phyloP scores from a whole-genome alignment of 2,113 vertebrate species.

The Sakesphorus luctuosus region DNA sequence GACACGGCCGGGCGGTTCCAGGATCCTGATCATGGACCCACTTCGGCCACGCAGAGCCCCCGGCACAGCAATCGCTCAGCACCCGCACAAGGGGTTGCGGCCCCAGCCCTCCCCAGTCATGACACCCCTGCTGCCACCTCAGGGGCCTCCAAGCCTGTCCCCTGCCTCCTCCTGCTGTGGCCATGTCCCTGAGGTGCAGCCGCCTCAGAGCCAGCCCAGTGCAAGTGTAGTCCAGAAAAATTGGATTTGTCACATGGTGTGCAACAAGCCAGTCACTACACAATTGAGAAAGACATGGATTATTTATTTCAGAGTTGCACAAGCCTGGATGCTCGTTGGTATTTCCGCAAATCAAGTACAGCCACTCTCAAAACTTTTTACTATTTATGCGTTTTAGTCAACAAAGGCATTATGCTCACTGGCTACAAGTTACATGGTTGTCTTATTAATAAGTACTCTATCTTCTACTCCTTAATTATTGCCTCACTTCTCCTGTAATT shows the following conservation, averaged over 20 bases:
- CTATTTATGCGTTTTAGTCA: background rate
- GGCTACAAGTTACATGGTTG: background rate
- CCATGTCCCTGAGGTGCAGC: background rate
- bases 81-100: background rate
- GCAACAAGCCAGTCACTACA: background rate
- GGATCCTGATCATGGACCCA: accelerated
- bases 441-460: background rate
- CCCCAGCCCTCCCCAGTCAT: accelerated
- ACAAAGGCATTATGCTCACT: background rate
- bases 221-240: background rate
- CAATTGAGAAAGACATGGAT: background rate
- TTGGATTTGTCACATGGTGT: background rate
- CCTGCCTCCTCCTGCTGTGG: background rate
- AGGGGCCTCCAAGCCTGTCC: background rate
- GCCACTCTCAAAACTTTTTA: background rate
- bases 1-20: accelerated
- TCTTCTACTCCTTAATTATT: background rate
- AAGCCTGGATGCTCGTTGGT: background rate
- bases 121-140: accelerated
- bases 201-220: accelerated
- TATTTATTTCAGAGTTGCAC: background rate
- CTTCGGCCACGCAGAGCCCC: background rate
- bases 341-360: background rate
- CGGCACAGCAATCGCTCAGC: accelerated
- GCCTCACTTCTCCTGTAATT: background rate